Evolutionary conservation across 2,113 vertebrate genomes (phyloP).

Genomic region (Elgaria multicarinata): DNA sequence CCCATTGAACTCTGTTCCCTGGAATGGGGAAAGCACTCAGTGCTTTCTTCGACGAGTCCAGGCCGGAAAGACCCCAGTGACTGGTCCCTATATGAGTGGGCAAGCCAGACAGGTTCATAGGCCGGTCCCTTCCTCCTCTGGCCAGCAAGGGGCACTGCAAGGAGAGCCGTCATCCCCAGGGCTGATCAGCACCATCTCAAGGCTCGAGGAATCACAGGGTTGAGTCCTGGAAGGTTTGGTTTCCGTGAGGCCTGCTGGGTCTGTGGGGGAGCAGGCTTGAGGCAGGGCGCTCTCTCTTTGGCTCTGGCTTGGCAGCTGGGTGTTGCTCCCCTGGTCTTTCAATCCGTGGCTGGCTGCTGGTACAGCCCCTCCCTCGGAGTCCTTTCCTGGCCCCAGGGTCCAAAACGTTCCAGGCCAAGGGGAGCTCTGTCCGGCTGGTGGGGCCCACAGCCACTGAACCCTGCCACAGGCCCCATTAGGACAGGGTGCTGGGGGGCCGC

Average conservation of each 20-base stretch:
- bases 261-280: background rate
- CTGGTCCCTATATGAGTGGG: no score
- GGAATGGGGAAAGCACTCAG: no score
- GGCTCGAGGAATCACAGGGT: conserved; percentile 65
- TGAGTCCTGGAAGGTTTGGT: conserved; percentile 50
- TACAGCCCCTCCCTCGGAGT: conserved; percentile 29
- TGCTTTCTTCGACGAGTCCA: background rate
- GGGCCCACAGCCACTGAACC: conserved; percentile 72
- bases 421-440: conserved; percentile 70
- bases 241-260: conserved; percentile 18
- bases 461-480: conserved; percentile 63
- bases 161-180: conserved; percentile 53
- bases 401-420: conserved; percentile 70
- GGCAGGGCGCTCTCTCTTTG: conserved; percentile 37
- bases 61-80: background rate
- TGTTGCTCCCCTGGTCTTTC: conserved; percentile 12
- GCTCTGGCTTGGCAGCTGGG: conserved; percentile 36
- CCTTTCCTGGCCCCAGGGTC: conserved; percentile 63
- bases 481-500: conserved; percentile 39
- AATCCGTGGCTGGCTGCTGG: background rate
- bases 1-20: background rate
- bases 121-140: conserved; percentile 71
- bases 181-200: conserved; percentile 72
- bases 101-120: conserved; percentile 26
- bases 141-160: conserved; percentile 64